Evolutionary conservation across 2,888 invertebrate species (phyloP), one percentile per base, ranked within the genome.

Genomic region (Tortricodes alternella): DNA sequence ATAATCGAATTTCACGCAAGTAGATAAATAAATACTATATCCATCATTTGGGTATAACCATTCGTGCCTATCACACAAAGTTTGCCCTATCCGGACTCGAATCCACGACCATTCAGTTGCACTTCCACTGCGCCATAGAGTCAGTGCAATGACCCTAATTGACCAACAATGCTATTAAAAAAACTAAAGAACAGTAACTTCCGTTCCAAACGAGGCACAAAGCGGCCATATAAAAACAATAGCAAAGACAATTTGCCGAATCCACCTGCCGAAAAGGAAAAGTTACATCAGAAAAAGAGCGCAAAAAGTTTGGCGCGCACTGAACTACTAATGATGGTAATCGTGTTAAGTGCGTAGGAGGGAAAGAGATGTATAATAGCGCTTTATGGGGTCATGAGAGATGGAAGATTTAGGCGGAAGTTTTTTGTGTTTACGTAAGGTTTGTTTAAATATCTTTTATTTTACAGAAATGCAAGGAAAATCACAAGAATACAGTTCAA

Each of bases 281-380:
- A 59, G 27, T 61, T 53, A 35, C 46, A 43, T 53, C 49, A 34
- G 50, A 59, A 58, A 58, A 55, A 46, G 34, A 5, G 37, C 41
- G 39, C 27, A 46, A 46, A 37, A 61, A 61, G 59, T 38, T 61
- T 52, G 49, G 61, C 48, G 49, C 52, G 53, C 58, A 35, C 39
- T 21, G 37, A 61, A 59, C 55, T 56, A 61, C 61, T 63, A 61
- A 63, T 60, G 62, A 60, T 49, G 61, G 61, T 52, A 60, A 61
- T 63, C 49, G 55, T 53, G 57, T 55, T 50, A 55, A 55, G 55
- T 43, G 48, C 24, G 46, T 8, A 11, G 32, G 46, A 46, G 39
- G 1, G 34, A 44, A 29, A 18, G 29, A 35, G 48, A 48, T 8
- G 13, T 19, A 27, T 24, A 34, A 53, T 53, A 48, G 18, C 27